phyloP scores from a whole-genome alignment of 2,113 vertebrate genomes.

The Egretta garzetta region DNA sequence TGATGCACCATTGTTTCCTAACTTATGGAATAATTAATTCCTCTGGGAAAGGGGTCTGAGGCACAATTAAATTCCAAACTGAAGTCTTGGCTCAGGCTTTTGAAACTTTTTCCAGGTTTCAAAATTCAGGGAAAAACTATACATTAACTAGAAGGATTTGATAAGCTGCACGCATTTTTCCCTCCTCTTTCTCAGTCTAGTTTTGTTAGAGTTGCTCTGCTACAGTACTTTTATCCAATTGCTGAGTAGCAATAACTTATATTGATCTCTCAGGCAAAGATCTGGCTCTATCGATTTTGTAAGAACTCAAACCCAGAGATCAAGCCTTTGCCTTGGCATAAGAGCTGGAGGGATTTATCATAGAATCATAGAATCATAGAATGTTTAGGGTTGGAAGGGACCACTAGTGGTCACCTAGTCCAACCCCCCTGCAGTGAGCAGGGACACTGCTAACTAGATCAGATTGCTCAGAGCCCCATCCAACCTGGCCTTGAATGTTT shows the following conservation, averaged over 20 bases:
- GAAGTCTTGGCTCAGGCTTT: not conserved
- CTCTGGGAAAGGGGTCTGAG: not conserved
- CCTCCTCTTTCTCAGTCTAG: not conserved
- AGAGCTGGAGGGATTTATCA: not conserved
- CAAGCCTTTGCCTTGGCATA: not conserved
- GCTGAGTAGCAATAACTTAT: not conserved
- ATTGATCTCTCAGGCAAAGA: not conserved
- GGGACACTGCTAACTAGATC: too few species aligned
- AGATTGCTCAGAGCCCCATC: too few species aligned
- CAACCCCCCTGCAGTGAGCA: too few species aligned
- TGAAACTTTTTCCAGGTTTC: not conserved
- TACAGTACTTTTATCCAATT: not conserved
- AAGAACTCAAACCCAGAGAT: not conserved
- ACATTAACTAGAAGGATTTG: not conserved
- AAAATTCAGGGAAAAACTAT: not conserved
- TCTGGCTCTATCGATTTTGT: not conserved
- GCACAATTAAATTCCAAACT: not conserved
- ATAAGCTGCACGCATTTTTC: not conserved
- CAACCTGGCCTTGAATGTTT: too few species aligned
- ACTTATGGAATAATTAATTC: not conserved
- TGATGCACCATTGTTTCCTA: not conserved
- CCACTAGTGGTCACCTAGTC: too few species aligned
- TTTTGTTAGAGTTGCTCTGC: not conserved
- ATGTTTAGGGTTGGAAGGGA: too few species aligned
- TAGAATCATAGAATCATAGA: too few species aligned